Evolutionary conservation across 2,888 invertebrate species (phyloP), one percentile per base, ranked within the genome.

Genomic region (Aspidiotus rigidus): DNA sequence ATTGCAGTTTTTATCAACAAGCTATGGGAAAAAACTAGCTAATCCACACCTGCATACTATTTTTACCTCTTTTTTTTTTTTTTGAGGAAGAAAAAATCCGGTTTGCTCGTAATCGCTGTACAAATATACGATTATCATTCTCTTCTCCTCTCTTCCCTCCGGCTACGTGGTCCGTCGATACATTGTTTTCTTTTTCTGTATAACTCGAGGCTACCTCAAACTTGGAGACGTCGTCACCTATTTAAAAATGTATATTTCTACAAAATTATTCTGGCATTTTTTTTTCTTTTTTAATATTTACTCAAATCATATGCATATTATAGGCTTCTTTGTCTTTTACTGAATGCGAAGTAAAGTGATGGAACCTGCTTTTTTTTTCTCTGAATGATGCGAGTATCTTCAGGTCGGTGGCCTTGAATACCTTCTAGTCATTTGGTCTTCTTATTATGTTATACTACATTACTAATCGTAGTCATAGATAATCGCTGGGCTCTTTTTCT

Each of bases 391-490:
- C 28, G 28, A 13, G 11, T 28, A 28, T 59, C 59, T 5, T 59
- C 59, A 62, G 69, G 69, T 69, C 69, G 69, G 69, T 69, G 69
- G 69, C 69, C 69, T 69, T 69, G 69, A 69, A 69, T 69, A 62
- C 61, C 69, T 61, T 69, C 49, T 63, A 62, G 62, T 62, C 69
- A 69, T 69, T 59, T 69, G 69, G 59, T 54, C 61, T 69, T 62
- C 62, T 69, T 62, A n/a, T 64, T 53, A 40, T 42, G 16, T 16
- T 59, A 16, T 64, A 15, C 49, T 11, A 54, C 11, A 54, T 54
- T n/a, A 54, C 63, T 53, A 63, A 54, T 63, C 63, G 7, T 54
- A 54, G 57, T 64, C 64, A 55, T 40, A 40, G 56, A 44, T 41
- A 42, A n/a, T 17, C 59, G 57, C 17, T 59, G 10, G 42, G 28